phyloP scores from a whole-genome alignment of 35 echinoderm and acorn worm species.

The Ophiothrix spiculata region DNA sequence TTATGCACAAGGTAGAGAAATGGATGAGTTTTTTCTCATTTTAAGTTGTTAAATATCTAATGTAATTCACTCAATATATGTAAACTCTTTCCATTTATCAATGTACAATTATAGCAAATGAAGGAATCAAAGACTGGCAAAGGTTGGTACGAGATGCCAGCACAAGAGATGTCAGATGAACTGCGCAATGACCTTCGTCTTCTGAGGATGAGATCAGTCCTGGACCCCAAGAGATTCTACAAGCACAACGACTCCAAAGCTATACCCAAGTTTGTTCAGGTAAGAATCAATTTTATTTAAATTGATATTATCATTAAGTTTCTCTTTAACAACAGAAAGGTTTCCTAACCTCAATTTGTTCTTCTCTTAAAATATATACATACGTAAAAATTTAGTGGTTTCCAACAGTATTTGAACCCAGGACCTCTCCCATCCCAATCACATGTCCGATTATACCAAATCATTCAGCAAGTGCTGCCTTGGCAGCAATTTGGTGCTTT shows the following conservation, averaged over 20 bases:
- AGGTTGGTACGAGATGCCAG: conserved; percentile 88
- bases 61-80: neutral
- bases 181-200: conserved; percentile 84
- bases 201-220: conserved; percentile 73
- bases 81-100: neutral
- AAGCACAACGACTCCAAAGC: conserved; percentile 83
- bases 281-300: too few species aligned
- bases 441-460: too few species aligned
- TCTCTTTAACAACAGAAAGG: too few species aligned
- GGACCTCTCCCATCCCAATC: too few species aligned
- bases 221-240: conserved; percentile 98
- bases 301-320: too few species aligned
- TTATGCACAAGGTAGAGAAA: neutral
- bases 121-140: conserved; percentile 66
- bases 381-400: too few species aligned
- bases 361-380: too few species aligned
- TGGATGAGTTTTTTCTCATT: neutral
- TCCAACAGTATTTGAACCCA: too few species aligned
- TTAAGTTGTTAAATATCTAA: neutral
- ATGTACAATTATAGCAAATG: conserved; percentile 55
- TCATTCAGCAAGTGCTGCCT: too few species aligned
- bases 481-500: too few species aligned
- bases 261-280: conserved; percentile 96
- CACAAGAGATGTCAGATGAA: conserved; percentile 85
- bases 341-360: too few species aligned